phyloP scores from a whole-genome alignment of 2,797 vertebrate species.

The Ptychadena robeensis region DNA sequence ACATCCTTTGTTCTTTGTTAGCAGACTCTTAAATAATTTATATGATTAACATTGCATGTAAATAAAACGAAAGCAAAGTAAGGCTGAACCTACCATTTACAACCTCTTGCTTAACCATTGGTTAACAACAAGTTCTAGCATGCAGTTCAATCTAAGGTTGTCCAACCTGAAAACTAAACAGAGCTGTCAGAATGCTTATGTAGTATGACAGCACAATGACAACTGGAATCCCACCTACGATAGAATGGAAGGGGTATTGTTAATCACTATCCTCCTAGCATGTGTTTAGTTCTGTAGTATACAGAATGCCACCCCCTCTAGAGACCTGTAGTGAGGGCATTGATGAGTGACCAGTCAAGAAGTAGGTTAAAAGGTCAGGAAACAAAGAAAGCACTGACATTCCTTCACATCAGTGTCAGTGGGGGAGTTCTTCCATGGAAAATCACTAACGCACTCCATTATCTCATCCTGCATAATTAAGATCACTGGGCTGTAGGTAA shows the following conservation, averaged over 20 bases:
- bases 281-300: slow-evolving; percentile 9
- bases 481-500: neutral
- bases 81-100: neutral
- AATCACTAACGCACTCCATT: slow-evolving; percentile 5
- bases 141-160: neutral
- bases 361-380: slow-evolving; percentile 53
- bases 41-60: neutral
- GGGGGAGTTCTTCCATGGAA: slow-evolving; percentile 1
- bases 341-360: slow-evolving; percentile 53
- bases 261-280: neutral
- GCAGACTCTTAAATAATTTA: neutral
- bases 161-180: neutral
- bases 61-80: neutral
- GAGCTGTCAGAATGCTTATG: neutral
- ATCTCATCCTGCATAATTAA: slow-evolving; percentile 5
- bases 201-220: neutral
- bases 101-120: neutral
- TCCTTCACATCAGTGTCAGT: slow-evolving; percentile 37
- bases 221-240: neutral
- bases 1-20: neutral
- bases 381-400: slow-evolving; percentile 51
- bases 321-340: slow-evolving; percentile 12
- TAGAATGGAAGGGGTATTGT: neutral
- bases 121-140: neutral
- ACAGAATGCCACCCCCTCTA: slow-evolving; percentile 9